phyloP scores from a whole-genome alignment of 1,140 invertebrate genomes.

The Cydia amplana region DNA sequence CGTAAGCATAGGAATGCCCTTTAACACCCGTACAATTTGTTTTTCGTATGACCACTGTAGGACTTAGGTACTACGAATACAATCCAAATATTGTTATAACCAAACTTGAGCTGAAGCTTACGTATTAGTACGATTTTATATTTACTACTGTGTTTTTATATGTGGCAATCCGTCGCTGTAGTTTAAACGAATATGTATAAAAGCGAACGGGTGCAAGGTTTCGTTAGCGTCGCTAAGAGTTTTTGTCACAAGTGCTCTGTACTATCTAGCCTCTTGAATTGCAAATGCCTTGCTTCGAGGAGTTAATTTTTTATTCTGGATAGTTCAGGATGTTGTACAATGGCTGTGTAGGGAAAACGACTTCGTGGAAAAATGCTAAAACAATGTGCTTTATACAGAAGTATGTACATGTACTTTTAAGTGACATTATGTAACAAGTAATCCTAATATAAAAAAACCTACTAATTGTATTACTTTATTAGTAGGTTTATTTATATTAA shows the following conservation, averaged over 20 bases:
- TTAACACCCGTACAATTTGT: too few relatives aligned
- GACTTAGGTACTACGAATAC: too few relatives aligned
- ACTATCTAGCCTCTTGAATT: slow-evolving; percentile 58
- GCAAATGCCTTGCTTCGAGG: slow-evolving; percentile 51
- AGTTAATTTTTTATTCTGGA: slow-evolving; percentile 42
- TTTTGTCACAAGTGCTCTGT: slow-evolving; percentile 45
- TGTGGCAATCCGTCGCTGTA: neutral
- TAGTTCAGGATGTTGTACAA: slow-evolving; percentile 19
- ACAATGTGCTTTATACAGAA: neutral
- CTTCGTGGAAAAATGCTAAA: neutral
- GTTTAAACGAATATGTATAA: neutral
- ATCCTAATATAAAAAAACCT: too few relatives aligned
- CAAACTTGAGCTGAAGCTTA: too few relatives aligned
- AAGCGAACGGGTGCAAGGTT: slow-evolving; percentile 2
- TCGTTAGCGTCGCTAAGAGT: slow-evolving; percentile 33
- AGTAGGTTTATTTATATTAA: too few relatives aligned
- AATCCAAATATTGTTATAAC: too few relatives aligned
- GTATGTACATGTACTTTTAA: neutral
- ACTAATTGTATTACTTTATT: too few relatives aligned
- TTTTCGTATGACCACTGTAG: too few relatives aligned
- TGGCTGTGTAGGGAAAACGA: slow-evolving; percentile 10
- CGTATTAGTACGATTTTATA: neutral
- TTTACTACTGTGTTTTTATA: neutral
- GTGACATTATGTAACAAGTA: neutral
- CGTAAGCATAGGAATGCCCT: neutral